Evolutionary conservation across 2,797 vertebrate species (phyloP).

Genomic region (Oophaga sylvatica): DNA sequence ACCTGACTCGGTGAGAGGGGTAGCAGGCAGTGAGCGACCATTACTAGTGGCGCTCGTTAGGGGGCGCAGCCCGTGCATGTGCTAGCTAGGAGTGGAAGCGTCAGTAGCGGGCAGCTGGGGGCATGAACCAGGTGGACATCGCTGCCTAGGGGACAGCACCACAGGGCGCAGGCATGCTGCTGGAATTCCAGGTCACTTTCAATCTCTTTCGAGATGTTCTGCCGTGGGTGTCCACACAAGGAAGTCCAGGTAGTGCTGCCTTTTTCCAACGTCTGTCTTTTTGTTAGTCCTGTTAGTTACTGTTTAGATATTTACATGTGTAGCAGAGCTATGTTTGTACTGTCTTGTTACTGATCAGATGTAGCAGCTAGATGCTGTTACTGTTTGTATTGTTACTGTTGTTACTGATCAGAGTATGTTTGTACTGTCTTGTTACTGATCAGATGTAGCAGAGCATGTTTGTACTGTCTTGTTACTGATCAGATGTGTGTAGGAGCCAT

Average conservation of each 20-base stretch:
- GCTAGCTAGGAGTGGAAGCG: not conserved
- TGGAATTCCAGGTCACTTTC: conserved; percentile 67
- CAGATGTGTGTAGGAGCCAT: too few relatives aligned
- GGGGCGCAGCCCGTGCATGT: not conserved
- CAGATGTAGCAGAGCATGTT: too few relatives aligned
- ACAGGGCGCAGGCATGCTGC: conserved; percentile 64
- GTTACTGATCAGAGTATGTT: too few relatives aligned
- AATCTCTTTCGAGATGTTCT: conserved; percentile 69
- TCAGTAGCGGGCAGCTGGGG: not conserved
- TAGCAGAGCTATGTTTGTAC: too few relatives aligned
- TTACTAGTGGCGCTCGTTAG: not conserved
- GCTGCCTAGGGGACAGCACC: too few relatives aligned
- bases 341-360: too few relatives aligned
- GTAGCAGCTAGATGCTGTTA: too few relatives aligned
- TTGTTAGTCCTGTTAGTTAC: not conserved
- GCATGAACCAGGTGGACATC: not conserved
- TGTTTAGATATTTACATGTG: too few relatives aligned
- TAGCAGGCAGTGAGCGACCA: not conserved
- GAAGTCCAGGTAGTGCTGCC: conserved; percentile 31
- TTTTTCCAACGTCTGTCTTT: not conserved
- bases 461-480: too few relatives aligned
- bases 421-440: too few relatives aligned
- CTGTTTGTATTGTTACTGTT: too few relatives aligned
- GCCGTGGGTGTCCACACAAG: conserved; percentile 65
- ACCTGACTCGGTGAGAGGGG: not conserved